Base-by-base conservation (phyloP, 2,888 invertebrate genomes). In the Eudasyphora cyanicolor region DNA sequence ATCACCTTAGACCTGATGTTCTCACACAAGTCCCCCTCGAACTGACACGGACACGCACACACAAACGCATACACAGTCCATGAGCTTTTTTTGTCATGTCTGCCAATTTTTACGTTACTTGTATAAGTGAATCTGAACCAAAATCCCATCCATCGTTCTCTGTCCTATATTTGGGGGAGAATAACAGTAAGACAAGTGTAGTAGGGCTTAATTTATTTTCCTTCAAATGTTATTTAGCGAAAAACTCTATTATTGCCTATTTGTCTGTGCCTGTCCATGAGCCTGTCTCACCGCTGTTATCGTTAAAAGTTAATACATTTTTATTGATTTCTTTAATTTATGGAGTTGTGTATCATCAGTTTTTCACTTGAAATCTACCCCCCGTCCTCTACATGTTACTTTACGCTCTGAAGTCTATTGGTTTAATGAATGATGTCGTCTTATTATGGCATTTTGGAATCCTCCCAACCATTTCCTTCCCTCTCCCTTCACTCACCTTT, bases 271-370 rank as follows among this genome's bases (percentile, higher is more conserved):
- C 4, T n/a, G n/a, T 19, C 51, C 6, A n/a, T 54, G 19, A 21
- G 10, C 19, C 21, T 54, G 51, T 21, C 51, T 2, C 19, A 54
- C 14, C 32, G 32, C 19, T 35, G 29, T 62, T 62, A 35, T 62
- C 62, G 32, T 17, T n/a, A 29, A 62, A 60, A 60, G 29, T 60
- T 60, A 60, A 27, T 27, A 62, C n/a, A 29, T 32, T 62, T 62
- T 62, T 32, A 62, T 62, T 62, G 62, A 62, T 62, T 62, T 62
- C 62, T n/a, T 8, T 32, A 62, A 62, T 62, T 62, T 62, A 62
- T 62, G 62, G 5, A 32, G 32, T 62, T 32, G 32, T 32, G 32
- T 32, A 62, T 32, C 62, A 62, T 60, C 57, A 60, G 6, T 8
- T 60, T 60, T 60, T 60, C n/a, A 29, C 24, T 49, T 17, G 17